phyloP scores from a whole-genome alignment of 2,113 vertebrate genomes.

The Lichenostomus cassidix region DNA sequence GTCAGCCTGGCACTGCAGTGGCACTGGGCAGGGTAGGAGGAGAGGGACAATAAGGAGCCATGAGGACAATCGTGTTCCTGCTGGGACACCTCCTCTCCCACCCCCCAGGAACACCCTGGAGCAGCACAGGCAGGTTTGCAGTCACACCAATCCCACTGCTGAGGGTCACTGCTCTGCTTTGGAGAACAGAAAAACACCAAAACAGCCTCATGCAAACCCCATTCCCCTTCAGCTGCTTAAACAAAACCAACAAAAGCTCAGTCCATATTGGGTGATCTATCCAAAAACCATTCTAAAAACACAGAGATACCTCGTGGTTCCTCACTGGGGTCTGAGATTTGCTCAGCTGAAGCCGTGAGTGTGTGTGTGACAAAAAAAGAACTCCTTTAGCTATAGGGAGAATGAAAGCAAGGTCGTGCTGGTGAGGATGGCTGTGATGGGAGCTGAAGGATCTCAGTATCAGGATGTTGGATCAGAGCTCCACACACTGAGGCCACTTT shows the following conservation, averaged over 20 bases:
- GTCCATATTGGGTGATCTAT: not conserved
- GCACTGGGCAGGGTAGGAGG: not conserved
- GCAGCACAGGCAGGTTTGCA: not conserved
- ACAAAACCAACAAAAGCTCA: not conserved
- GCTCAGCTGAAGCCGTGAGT: accelerated
- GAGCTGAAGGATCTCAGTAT: not conserved
- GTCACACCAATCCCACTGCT: not conserved
- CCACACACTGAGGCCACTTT: not conserved
- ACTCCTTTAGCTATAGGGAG: not conserved
- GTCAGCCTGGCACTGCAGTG: not conserved
- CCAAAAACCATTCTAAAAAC: not conserved
- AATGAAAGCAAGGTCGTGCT: not conserved
- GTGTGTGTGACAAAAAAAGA: accelerated
- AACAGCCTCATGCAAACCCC: accelerated
- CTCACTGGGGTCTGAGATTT: not conserved
- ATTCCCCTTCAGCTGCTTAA: not conserved
- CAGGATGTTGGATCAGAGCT: not conserved
- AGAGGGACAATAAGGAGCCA: accelerated
- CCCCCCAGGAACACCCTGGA: not conserved
- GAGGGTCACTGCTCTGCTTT: not conserved
- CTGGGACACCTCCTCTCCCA: not conserved
- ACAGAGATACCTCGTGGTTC: accelerated
- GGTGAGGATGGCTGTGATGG: not conserved
- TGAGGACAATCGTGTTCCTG: accelerated
- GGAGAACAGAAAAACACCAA: accelerated